A percentile compares a stretch with the other conserved stretches of the same genome.
These are phyloP conservation scores for Netelia virgata DNA, from an alignment of 2,888 invertebrate genomes.

Conservation along the genomic window DNA sequence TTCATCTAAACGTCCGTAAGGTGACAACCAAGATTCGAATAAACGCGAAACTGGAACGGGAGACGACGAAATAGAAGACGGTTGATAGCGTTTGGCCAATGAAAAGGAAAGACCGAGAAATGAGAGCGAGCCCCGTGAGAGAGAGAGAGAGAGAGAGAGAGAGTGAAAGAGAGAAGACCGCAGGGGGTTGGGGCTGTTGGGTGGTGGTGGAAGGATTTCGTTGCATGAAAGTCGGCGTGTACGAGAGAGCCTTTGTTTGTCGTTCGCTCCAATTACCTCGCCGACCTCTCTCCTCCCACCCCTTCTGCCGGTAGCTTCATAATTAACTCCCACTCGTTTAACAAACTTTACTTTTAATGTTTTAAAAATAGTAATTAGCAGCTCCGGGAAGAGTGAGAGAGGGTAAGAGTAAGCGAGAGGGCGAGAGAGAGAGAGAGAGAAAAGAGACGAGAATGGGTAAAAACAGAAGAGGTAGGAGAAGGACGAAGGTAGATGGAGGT, in stretches of 20 bases:
- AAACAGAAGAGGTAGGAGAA: constrained; percentile 54
- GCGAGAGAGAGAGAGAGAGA: constrained; percentile 48
- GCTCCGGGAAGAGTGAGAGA: constrained; percentile 79
- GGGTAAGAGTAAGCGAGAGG: constrained; percentile 64
- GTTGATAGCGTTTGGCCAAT: constrained; percentile 65
- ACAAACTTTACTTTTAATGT: constrained; percentile 85
- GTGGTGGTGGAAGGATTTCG: constrained; percentile 59
- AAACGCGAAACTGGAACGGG: constrained; percentile 6
- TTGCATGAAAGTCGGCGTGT: constrained; percentile 71
- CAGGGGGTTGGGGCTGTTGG: constrained; percentile 53
- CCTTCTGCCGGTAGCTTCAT: constrained; percentile 82
- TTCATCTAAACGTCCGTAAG: background rate
- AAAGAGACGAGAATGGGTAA: constrained; percentile 47
- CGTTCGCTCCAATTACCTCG: constrained; percentile 84
- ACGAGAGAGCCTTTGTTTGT: constrained; percentile 82
- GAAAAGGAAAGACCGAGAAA: constrained; percentile 67
- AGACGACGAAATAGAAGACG: constrained; percentile 33
- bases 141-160: constrained; percentile 30
- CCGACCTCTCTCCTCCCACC: constrained; percentile 75
- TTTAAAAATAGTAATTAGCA: constrained; percentile 85
- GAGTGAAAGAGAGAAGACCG: constrained; percentile 39
- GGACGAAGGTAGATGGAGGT: constrained; percentile 67
- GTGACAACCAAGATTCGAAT: background rate
- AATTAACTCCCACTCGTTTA: constrained; percentile 85
- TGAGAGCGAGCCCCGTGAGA: constrained; percentile 35